Conservation (phyloP, 2,797 vertebrate genomes). For the Alauda arvensis region DNA sequence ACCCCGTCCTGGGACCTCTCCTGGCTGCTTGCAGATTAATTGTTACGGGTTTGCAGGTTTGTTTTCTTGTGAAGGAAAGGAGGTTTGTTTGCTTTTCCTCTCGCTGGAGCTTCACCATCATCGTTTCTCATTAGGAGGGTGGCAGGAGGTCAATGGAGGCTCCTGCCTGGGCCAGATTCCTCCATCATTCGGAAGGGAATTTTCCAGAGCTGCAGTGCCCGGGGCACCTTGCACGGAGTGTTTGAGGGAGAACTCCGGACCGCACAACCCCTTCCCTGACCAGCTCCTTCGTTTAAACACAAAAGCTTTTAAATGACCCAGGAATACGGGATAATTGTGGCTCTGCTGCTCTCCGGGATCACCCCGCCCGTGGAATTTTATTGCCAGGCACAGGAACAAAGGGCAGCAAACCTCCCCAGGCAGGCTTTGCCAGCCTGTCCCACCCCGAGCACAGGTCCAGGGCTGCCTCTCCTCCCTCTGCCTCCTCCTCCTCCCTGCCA, state of each 20-base stretch:
- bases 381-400: background rate
- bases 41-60: background rate
- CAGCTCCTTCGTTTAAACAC: background rate
- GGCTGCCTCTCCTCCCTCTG: background rate
- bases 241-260: background rate
- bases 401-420: background rate
- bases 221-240: background rate
- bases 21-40: background rate
- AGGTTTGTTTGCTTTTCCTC: conserved; percentile 18
- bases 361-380: background rate
- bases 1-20: conserved; percentile 4
- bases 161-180: background rate
- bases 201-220: background rate
- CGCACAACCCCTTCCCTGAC: background rate
- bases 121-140: conserved; percentile 53
- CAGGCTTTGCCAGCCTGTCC: background rate
- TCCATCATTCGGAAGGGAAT: background rate
- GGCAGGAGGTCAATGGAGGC: conserved; percentile 37
- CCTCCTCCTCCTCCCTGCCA: background rate
- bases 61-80: conserved; percentile 22
- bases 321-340: background rate
- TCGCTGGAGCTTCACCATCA: conserved; percentile 8
- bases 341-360: background rate
- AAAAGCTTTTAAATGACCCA: background rate
- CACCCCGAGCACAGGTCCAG: background rate